Percentiles rank a stretch among this genome's conserved stretches.
Evolutionary conservation across 37 sponge, comb jelly and placozoan genomes (phyloP).

Genomic region (Oopsacas minuta): DNA sequence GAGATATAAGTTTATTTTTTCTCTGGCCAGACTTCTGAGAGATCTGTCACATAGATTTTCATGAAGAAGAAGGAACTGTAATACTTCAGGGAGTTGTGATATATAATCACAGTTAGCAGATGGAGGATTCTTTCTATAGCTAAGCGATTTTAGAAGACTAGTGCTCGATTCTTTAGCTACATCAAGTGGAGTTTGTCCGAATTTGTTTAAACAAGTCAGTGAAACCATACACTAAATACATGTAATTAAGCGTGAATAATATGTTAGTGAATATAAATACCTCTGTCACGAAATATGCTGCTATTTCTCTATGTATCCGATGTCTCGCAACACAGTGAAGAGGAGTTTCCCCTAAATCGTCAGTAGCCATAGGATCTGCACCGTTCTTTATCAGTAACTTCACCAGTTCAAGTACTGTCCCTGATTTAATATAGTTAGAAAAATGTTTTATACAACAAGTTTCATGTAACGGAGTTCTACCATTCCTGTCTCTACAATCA

Average conservation of each 20-base stretch:
- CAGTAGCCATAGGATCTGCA: conserved; percentile 18
- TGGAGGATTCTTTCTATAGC: not conserved
- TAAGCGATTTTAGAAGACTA: not conserved
- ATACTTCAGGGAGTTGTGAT: not conserved
- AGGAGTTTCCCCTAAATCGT: conserved; percentile 1
- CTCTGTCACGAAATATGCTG: not conserved
- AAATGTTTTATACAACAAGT: not conserved
- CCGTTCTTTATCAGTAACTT: conserved; percentile 17
- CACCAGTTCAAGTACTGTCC: not conserved
- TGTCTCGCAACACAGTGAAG: not conserved
- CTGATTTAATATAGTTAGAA: not conserved
- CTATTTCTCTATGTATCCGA: not conserved
- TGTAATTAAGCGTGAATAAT: not conserved
- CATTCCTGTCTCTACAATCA: conserved; percentile 25
- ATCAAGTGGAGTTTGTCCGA: not conserved
- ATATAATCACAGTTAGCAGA: not conserved
- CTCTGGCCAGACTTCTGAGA: not conserved
- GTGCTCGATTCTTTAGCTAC: not conserved
- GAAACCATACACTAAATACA: not conserved
- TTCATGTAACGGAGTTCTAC: conserved; percentile 28
- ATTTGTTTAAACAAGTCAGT: not conserved
- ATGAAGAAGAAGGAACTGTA: not conserved
- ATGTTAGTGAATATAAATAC: no score
- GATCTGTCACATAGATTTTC: not conserved
- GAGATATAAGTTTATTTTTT: not conserved